These are phyloP conservation scores for Luffia ferchaultella DNA, from an alignment of 2,888 invertebrate genomes.

Conservation along the genomic window DNA sequence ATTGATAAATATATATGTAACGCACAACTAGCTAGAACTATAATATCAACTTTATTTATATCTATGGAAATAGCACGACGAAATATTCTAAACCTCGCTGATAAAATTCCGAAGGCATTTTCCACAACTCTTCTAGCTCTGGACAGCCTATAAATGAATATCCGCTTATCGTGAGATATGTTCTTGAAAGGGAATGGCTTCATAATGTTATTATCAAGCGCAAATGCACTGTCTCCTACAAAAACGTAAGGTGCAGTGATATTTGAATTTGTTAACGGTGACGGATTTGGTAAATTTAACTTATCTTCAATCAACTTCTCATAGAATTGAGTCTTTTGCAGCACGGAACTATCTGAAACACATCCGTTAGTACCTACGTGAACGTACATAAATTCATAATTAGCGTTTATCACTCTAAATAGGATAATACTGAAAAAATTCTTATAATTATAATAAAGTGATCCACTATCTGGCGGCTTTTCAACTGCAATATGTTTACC, in stretches of 20 bases:
- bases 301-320: constrained; percentile 11
- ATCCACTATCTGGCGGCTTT: constrained; percentile 11
- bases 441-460: constrained; percentile 12
- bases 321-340: constrained; percentile 14
- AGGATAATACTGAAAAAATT: constrained; percentile 9
- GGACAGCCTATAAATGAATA: constrained; percentile 4
- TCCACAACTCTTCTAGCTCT: constrained; percentile 6
- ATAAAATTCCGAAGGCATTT: constrained; percentile 5
- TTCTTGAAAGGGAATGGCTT: background rate
- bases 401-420: constrained; percentile 15
- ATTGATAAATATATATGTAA: constrained; percentile 6
- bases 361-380: constrained; percentile 19
- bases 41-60: constrained; percentile 13
- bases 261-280: constrained; percentile 12
- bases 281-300: constrained; percentile 11
- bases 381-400: constrained; percentile 19
- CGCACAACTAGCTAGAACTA: constrained; percentile 16
- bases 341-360: constrained; percentile 19
- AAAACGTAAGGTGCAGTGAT: constrained; percentile 11
- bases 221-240: background rate
- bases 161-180: background rate
- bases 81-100: constrained; percentile 5
- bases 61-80: constrained; percentile 15
- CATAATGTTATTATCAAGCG: background rate
- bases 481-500: constrained; percentile 11